phyloP scores from a whole-genome alignment of 2,113 vertebrate species.

The Nestor notabilis region DNA sequence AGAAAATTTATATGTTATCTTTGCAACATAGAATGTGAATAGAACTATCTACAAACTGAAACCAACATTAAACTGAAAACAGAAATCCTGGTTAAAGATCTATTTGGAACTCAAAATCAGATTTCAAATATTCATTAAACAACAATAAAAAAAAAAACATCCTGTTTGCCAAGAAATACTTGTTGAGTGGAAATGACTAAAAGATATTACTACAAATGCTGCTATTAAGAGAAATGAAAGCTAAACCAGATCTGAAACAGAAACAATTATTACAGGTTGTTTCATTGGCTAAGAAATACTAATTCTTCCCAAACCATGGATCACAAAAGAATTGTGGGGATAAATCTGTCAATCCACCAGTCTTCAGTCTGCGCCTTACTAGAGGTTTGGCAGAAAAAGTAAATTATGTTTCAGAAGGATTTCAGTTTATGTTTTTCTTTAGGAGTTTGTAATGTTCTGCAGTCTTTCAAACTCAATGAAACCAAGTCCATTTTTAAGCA shows the following conservation, averaged over 20 bases:
- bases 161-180: neutral
- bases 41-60: neutral
- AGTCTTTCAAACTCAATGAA: neutral
- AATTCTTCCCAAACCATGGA: neutral
- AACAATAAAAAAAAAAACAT: neutral
- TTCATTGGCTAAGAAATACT: neutral
- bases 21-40: neutral
- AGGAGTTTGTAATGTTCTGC: neutral
- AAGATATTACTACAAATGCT: neutral
- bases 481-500: neutral
- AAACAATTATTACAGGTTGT: neutral
- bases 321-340: constrained; percentile 22
- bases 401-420: neutral
- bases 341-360: neutral
- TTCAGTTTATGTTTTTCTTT: neutral
- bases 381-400: neutral
- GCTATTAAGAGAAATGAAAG: neutral
- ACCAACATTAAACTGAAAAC: neutral
- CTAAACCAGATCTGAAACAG: neutral
- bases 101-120: neutral
- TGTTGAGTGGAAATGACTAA: neutral
- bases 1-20: neutral
- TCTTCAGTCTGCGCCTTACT: neutral
- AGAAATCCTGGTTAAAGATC: neutral
- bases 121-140: neutral